Base-by-base conservation (phyloP, 2,888 invertebrate genomes). In the Sylvicola cinctus region DNA sequence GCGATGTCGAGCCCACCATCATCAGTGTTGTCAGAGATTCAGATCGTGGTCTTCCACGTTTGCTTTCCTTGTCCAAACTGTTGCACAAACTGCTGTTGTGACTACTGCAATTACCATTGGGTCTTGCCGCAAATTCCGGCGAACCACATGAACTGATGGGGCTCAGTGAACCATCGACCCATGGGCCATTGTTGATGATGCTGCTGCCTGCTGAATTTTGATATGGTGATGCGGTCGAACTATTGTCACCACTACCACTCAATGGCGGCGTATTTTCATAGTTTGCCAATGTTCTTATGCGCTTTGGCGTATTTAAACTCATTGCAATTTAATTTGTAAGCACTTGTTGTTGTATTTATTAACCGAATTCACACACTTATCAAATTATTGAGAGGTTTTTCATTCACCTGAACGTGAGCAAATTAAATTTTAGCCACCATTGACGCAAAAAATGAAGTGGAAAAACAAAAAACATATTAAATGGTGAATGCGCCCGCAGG, bases 1-100 rank as follows among this genome's bases (percentile, higher is more conserved):
- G 68, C 10, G 73, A 72, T 16, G 70, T 68, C 30, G 71, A 67
- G 27, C 77, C 77, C 54, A 74, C 71, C 42, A 68, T 60, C 53
- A 77, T 76, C 33, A 78, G 59, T 38, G 66, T 63, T 40, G 67
- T 68, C 35, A 79, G 65, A 35, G 68, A 65, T 52, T 76, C 76
- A 32, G 75, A 74, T 46, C 76, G 61, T 12, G 78, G 78, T 43
- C 79, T 55, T 12, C 78, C 79, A 42, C 76, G 59, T 41, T 67
- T 56, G 43, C 63, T 51, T 48, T 61, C 60, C 35, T 51, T 49
- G 25, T 36, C 20, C 13, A 28, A n/a, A 29, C 29, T 31, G 8
- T n/a, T 16, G 12, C n/a, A 15, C 11, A 20, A 11, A 31, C 31
- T 34, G 29, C 34, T 32, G 16, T 27, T 37, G 25, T 31, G 31